Percentiles rank a stretch among this genome's conserved stretches.
These are phyloP conservation scores for Philotrypesis tridentata DNA, from an alignment of 1,140 invertebrate genomes.

Conservation along the genomic window DNA sequence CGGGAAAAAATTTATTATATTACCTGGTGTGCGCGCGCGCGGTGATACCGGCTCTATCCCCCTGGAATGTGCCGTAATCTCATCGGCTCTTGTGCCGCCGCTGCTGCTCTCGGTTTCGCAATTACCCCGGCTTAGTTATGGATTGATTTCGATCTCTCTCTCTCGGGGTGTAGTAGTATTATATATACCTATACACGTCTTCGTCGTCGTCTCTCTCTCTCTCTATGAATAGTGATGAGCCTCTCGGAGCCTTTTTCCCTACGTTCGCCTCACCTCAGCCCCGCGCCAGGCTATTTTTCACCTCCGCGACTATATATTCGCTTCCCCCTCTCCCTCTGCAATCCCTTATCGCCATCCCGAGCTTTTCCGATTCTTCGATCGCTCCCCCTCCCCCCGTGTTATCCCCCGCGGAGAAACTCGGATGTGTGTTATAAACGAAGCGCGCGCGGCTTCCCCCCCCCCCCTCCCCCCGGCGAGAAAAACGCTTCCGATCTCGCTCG, in stretches of 20 bases:
- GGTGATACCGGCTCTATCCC: not conserved
- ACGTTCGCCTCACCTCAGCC: not conserved
- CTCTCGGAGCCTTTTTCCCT: not conserved
- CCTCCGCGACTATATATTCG: too few species aligned
- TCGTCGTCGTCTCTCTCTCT: too few species aligned
- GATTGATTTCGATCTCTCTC: conserved; percentile 25
- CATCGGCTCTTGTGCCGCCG: not conserved
- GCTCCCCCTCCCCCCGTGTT: too few species aligned
- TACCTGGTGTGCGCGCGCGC: not conserved
- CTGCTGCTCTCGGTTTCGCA: not conserved
- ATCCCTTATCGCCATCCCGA: too few species aligned
- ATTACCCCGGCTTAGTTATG: not conserved
- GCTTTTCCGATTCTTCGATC: too few species aligned
- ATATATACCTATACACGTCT: too few species aligned
- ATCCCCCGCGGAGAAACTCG: not conserved
- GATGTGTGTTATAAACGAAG: too few species aligned
- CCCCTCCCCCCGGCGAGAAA: not conserved
- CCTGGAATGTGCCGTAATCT: conserved; percentile 2
- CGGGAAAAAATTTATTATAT: conserved; percentile 20
- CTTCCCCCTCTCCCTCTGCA: too few species aligned
- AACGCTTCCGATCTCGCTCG: not conserved
- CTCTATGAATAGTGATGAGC: not conserved
- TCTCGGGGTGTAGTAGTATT: too few species aligned
- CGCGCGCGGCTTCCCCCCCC: not conserved
- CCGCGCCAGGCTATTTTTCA: too few species aligned